Conservation (phyloP, 2,797 vertebrate genomes). For the Hybognathus amarus region DNA sequence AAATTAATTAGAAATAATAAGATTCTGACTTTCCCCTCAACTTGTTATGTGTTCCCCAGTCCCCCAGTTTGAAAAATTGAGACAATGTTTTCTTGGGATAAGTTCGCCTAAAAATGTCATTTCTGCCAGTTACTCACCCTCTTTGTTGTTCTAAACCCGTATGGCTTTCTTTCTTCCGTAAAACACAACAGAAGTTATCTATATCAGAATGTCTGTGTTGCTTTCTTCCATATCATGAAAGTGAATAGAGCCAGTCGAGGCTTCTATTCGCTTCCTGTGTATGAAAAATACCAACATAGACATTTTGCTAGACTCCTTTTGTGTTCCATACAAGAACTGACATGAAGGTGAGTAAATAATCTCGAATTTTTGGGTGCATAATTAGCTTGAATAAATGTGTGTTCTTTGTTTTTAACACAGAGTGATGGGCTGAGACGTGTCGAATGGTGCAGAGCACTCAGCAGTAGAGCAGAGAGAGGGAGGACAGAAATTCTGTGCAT, state of each 20-base stretch:
- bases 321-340: not conserved
- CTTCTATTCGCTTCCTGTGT: not conserved
- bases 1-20: not conserved
- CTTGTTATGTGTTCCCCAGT: not conserved
- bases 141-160: not conserved
- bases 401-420: slow-evolving; percentile 62
- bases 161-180: not conserved
- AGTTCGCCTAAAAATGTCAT: not conserved
- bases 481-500: slow-evolving; percentile 55
- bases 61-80: not conserved
- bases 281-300: not conserved
- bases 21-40: not conserved
- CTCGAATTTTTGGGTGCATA: not conserved
- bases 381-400: not conserved
- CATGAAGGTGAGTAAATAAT: not conserved
- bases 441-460: slow-evolving; percentile 79
- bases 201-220: not conserved
- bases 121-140: not conserved
- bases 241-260: not conserved
- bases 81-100: not conserved
- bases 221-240: not conserved
- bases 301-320: not conserved
- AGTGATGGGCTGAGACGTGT: slow-evolving; percentile 86
- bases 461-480: slow-evolving; percentile 60
- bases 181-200: not conserved